Evolutionary conservation across 2,113 vertebrate genomes (phyloP).

Genomic region (Chauna torquata): DNA sequence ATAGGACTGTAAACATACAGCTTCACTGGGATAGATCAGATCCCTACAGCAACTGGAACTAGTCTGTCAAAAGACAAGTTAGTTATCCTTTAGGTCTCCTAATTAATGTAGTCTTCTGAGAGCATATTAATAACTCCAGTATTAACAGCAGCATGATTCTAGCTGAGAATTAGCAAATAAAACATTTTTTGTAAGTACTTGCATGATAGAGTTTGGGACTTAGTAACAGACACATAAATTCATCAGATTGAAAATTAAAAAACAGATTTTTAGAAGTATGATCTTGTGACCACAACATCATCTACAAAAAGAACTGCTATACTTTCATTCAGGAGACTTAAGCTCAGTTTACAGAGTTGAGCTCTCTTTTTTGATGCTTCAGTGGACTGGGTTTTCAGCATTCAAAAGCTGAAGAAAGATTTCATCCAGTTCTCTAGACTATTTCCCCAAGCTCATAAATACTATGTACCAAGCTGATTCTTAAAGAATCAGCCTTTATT

Average conservation of each 20-base stretch:
- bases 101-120: slow-evolving; percentile 43
- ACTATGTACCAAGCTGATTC: background rate
- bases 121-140: slow-evolving; percentile 32
- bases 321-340: background rate
- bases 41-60: background rate
- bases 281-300: background rate
- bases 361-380: background rate
- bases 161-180: background rate
- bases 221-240: background rate
- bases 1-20: background rate
- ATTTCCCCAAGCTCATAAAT: background rate
- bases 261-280: background rate
- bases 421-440: background rate
- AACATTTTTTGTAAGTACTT: background rate
- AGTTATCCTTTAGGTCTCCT: slow-evolving; percentile 40
- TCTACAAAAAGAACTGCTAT: background rate
- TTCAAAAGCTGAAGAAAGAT: background rate
- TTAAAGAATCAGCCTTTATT: background rate
- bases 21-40: background rate
- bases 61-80: slow-evolving; percentile 22
- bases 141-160: slow-evolving; percentile 36
- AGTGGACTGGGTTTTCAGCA: background rate
- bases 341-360: background rate
- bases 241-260: background rate
- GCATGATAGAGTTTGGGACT: background rate